These are phyloP conservation scores for Ibidorhyncha struthersii DNA, from an alignment of 2,113 vertebrate species.

Conservation along the genomic window DNA sequence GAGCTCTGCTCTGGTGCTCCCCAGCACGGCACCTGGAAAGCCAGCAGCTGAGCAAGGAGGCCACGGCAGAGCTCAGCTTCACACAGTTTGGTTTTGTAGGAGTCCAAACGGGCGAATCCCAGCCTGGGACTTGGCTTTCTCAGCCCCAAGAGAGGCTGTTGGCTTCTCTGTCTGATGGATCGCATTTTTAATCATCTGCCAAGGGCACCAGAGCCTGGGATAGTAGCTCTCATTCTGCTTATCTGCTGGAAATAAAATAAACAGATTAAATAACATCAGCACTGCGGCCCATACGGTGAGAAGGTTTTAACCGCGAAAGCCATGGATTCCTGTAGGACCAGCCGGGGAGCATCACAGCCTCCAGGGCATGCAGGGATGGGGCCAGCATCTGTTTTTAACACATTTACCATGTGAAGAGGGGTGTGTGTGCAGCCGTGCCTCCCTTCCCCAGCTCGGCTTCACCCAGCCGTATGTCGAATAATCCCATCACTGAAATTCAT, in stretches of 20 bases:
- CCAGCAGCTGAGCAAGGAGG: background rate
- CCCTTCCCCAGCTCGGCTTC: background rate
- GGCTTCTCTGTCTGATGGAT: background rate
- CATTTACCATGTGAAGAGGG: background rate
- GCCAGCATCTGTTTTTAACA: background rate
- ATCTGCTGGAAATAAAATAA: conserved; percentile 27
- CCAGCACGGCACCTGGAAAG: rapidly evolving
- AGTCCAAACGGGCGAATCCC: background rate
- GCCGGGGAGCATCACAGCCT: background rate
- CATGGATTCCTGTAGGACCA: conserved; percentile 10
- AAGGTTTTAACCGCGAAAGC: background rate
- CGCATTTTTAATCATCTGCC: background rate
- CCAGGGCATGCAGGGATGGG: background rate
- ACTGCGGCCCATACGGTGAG: background rate
- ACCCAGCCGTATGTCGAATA: background rate
- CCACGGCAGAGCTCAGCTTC: background rate
- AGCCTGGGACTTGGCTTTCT: background rate
- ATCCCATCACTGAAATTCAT: background rate
- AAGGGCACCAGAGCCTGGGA: conserved; percentile 47
- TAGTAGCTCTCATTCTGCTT: background rate
- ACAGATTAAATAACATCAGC: background rate
- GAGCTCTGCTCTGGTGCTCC: background rate
- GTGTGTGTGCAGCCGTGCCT: background rate
- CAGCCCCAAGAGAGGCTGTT: background rate
- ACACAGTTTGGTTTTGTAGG: background rate